These are phyloP conservation scores for Drosophila greeni DNA, from an alignment of 2,888 invertebrate species.

Conservation along the genomic window DNA sequence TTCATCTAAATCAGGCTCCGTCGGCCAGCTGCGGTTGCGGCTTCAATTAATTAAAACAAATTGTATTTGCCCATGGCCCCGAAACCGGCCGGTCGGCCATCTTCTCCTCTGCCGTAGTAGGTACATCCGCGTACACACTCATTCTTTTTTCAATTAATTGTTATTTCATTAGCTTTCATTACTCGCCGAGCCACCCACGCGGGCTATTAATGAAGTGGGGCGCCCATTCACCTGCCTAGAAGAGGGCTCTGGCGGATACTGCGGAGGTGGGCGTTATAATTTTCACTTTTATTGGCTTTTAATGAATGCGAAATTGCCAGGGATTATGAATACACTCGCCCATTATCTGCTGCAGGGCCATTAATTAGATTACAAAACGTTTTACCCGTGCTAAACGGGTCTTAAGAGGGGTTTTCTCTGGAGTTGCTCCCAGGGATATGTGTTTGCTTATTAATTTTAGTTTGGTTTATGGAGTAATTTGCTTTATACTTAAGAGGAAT, in stretches of 20 bases:
- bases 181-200: conserved; percentile 53
- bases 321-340: conserved; percentile 59
- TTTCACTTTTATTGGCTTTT: conserved; percentile 63
- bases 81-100: conserved; percentile 16
- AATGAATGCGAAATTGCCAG: conserved; percentile 63
- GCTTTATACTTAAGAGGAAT: no score
- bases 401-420: background rate
- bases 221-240: conserved; percentile 43
- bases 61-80: conserved; percentile 50
- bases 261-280: conserved; percentile 42
- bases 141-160: conserved; percentile 57
- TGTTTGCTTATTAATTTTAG: background rate
- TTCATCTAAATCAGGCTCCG: conserved; percentile 60
- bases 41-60: conserved; percentile 70
- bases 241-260: background rate
- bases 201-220: conserved; percentile 47
- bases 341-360: conserved; percentile 54
- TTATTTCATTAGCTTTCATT: conserved; percentile 67
- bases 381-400: conserved; percentile 35
- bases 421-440: background rate
- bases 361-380: conserved; percentile 65
- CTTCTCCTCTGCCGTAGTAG: conserved; percentile 2
- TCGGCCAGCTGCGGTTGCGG: conserved; percentile 56
- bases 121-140: conserved; percentile 20
- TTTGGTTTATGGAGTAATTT: background rate